Conservation (phyloP, 2,113 vertebrate genomes). For the Crotophaga sulcirostris region DNA sequence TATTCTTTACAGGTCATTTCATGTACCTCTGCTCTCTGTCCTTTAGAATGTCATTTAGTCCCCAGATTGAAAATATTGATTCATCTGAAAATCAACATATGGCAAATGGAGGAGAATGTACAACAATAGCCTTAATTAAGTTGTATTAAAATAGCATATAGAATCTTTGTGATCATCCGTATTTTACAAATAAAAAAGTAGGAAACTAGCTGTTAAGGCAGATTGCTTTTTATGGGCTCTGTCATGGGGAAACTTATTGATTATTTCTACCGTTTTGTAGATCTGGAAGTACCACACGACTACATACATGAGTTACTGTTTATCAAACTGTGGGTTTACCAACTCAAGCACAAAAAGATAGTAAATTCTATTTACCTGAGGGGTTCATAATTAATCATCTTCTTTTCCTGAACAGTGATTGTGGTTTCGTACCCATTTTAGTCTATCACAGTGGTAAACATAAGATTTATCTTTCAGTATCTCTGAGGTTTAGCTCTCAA, state of each 20-base stretch:
- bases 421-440: neutral
- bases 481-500: neutral
- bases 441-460: neutral
- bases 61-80: neutral
- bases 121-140: neutral
- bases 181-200: neutral
- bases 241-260: neutral
- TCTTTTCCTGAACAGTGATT: neutral
- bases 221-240: neutral
- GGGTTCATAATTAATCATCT: neutral
- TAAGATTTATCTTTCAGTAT: neutral
- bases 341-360: neutral
- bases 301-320: neutral
- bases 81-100: neutral
- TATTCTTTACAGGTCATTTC: neutral
- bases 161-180: neutral
- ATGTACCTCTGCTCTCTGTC: neutral
- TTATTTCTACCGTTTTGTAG: neutral
- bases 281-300: neutral
- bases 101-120: neutral
- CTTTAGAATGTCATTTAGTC: neutral
- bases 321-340: neutral
- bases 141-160: neutral
- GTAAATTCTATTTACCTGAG: neutral
- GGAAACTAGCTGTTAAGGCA: neutral